Base-by-base conservation (phyloP, 1,140 invertebrate genomes). In the Dendroctonus valens region DNA sequence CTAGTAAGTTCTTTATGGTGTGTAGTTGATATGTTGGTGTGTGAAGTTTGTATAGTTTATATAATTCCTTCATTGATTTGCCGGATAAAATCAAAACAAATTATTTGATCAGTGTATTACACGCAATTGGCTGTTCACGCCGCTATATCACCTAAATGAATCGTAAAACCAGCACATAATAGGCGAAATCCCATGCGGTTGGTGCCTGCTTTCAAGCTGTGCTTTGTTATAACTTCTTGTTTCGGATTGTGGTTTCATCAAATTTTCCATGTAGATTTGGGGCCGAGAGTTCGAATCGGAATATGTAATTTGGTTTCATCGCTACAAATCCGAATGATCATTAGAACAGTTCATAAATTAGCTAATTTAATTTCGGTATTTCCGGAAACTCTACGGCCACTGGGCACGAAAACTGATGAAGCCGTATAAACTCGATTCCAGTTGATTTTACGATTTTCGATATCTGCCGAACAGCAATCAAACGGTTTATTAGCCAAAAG, bases 211-310 rank as follows among this genome's bases (percentile, higher is more conserved):
- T 41, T 41, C 40, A 41, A 57, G 39, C 54, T 57, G 41, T 57
- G 42, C n/a, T 48, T 46, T 59, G 44, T 59, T 59, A 63, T 63
- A 63, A 63, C 51, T 63, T 63, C 60, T 63, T 63, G 60, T 63
- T 61, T 63, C 60, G 60, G 6, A n/a, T n/a, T 41, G 40, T 37
- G 44, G 39, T 51, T 61, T 38, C 39, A 15, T 55, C 39, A 39
- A 41, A 55, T 40, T 55, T 55, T 55, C 5, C 50, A 52, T 52
- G 50, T 26, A 55, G 37, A n/a, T 26, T 26, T 41, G 11, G 37
- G 11, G 26, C 39, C 15, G 9, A 52, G 44, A 11, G 11, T 51
- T 15, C 50, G 42, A 60, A 41, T 63, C 41, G 26, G 60, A 37
- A 63, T 63, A 54, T 46, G 60, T 54, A 54, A 63, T 44, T 63